These are phyloP conservation scores for Carcinoscorpius rotundicauda DNA, from an alignment of 1,140 invertebrate species.

Conservation along the genomic window DNA sequence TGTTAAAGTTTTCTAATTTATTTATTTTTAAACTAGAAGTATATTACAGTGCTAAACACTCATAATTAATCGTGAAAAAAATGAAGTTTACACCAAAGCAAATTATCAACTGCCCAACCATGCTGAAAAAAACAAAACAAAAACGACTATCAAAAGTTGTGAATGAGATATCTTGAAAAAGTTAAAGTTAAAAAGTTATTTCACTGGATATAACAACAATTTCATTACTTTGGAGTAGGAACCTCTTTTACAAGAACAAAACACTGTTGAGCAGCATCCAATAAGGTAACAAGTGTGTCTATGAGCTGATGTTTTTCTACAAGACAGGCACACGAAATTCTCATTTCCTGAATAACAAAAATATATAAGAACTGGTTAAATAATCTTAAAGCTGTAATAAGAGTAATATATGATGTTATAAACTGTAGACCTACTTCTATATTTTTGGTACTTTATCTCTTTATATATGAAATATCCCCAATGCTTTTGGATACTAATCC, in stretches of 20 bases:
- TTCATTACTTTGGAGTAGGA: conserved; percentile 5
- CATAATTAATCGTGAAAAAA: conserved; percentile 9
- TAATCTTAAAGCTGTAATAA: not conserved
- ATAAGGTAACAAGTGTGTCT: conserved; percentile 15
- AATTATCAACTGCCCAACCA: not conserved
- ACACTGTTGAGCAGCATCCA: conserved; percentile 20
- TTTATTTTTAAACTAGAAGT: too few species aligned
- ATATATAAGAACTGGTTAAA: conserved; percentile 9
- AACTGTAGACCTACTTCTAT: not conserved
- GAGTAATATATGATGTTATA: not conserved
- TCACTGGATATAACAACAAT: too few species aligned
- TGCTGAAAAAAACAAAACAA: not conserved
- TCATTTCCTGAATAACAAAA: conserved; percentile 47
- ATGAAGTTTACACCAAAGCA: not conserved
- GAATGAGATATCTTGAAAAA: too few species aligned
- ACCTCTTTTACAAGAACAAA: conserved; percentile 15
- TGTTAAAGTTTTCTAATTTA: too few species aligned
- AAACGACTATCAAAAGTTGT: too few species aligned
- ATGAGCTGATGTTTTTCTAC: conserved; percentile 38
- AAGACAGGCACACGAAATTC: conserved; percentile 48
- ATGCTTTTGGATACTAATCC: too few species aligned
- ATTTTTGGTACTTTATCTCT: too few species aligned
- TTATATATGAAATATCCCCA: too few species aligned
- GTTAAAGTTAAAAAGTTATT: too few species aligned
- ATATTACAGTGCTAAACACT: not conserved